phyloP scores from a whole-genome alignment of 2,113 vertebrate species.

The Caracal caracal region DNA sequence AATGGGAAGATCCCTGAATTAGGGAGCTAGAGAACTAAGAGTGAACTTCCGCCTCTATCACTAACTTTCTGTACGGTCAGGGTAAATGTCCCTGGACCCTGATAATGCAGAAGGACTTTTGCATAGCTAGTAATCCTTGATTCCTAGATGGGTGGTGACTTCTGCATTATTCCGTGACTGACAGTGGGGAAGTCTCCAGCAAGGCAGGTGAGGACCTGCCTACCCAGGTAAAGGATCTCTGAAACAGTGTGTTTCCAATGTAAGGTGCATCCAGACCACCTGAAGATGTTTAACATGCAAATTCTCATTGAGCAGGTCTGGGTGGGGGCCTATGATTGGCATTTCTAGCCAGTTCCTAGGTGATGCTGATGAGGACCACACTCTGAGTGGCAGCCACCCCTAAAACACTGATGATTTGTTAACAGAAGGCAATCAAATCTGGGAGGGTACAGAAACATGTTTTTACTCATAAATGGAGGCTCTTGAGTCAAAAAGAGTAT shows the following conservation, averaged over 20 bases:
- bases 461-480: neutral
- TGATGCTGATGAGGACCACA: neutral
- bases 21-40: neutral
- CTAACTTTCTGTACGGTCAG: neutral
- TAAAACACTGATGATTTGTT: neutral
- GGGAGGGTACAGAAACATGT: neutral
- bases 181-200: neutral
- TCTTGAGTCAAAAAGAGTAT: neutral
- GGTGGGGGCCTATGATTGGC: neutral
- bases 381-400: neutral
- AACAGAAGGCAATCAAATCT: neutral
- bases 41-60: neutral
- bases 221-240: neutral
- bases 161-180: neutral
- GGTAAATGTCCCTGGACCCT: neutral
- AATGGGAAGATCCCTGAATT: neutral
- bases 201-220: neutral
- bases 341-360: neutral
- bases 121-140: neutral
- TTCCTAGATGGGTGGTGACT: neutral
- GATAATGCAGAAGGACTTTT: neutral
- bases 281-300: neutral
- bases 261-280: fast-evolving
- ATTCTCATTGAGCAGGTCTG: neutral
- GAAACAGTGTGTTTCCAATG: neutral